phyloP scores from a whole-genome alignment of 2,113 vertebrate genomes.

The Hipposideros armiger region DNA sequence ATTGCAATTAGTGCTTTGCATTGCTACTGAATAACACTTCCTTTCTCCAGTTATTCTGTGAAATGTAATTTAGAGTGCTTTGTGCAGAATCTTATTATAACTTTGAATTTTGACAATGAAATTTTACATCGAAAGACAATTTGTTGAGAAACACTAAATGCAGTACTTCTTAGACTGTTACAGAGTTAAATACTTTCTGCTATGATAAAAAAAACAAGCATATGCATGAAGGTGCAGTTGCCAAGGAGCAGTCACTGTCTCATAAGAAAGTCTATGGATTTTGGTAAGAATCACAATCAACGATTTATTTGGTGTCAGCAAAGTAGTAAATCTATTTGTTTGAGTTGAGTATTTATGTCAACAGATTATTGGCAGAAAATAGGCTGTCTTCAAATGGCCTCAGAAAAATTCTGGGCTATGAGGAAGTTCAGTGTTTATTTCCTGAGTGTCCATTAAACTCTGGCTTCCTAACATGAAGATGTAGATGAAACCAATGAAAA shows the following conservation, averaged over 20 bases:
- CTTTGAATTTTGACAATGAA: slow-evolving; percentile 62
- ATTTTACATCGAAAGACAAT: slow-evolving; percentile 70
- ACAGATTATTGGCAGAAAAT: slow-evolving; percentile 45
- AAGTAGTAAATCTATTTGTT: slow-evolving; percentile 38
- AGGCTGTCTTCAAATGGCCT: not conserved
- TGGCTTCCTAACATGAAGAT: not conserved
- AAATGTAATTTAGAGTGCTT: slow-evolving; percentile 59
- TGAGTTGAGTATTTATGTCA: not conserved
- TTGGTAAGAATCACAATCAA: slow-evolving; percentile 25
- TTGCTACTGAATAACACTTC: slow-evolving; percentile 38
- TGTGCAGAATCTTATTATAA: slow-evolving; percentile 68
- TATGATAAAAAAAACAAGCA: slow-evolving; percentile 39
- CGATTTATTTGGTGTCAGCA: slow-evolving; percentile 4
- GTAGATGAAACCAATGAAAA: slow-evolving; percentile 36
- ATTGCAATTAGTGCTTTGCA: slow-evolving; percentile 41
- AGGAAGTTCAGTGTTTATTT: slow-evolving; percentile 24
- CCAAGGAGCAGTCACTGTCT: not conserved
- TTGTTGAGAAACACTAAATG: slow-evolving; percentile 46
- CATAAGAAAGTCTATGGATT: not conserved
- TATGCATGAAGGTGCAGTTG: slow-evolving; percentile 14
- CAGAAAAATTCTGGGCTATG: not conserved
- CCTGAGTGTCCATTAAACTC: not conserved
- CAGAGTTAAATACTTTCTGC: not conserved
- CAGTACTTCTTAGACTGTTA: slow-evolving; percentile 39
- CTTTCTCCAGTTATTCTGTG: slow-evolving; percentile 57